A percentile compares a stretch with the other conserved stretches of the same genome.
Evolutionary conservation across 2,888 invertebrate species (phyloP).

Genomic region (Cyclophora punctaria): DNA sequence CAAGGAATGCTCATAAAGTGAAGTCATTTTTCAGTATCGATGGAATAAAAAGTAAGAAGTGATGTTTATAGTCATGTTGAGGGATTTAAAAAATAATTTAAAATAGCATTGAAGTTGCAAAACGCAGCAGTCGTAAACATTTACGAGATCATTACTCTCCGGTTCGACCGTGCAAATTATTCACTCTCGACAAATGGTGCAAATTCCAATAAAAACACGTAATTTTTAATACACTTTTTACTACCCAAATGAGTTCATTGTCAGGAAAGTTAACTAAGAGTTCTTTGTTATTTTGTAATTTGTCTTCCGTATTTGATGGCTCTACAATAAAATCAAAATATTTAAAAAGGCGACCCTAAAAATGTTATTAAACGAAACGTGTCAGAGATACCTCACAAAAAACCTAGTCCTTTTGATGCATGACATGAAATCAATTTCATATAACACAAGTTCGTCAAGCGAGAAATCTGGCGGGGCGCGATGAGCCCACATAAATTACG

Average conservation of each 20-base stretch:
- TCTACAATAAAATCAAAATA: constrained; percentile 29
- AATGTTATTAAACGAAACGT: constrained; percentile 18
- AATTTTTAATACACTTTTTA: too few species aligned
- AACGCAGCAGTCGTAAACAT: constrained; percentile 63
- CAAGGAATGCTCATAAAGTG: constrained; percentile 32
- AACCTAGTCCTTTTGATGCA: constrained; percentile 33
- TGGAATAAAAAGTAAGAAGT: constrained; percentile 40
- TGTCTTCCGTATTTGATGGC: too few species aligned
- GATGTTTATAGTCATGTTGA: constrained; percentile 26
- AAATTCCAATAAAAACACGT: constrained; percentile 17
- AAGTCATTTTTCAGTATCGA: constrained; percentile 48
- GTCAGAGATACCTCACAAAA: constrained; percentile 16
- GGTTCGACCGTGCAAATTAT: constrained; percentile 53
- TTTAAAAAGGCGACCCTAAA: constrained; percentile 21
- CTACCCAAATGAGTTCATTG: too few species aligned
- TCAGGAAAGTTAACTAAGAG: too few species aligned
- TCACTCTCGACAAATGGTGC: constrained; percentile 34
- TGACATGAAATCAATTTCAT: constrained; percentile 54
- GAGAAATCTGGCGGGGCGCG: constrained; percentile 59
- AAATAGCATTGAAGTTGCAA: constrained; percentile 49
- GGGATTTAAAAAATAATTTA: constrained; percentile 54
- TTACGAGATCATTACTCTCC: constrained; percentile 72
- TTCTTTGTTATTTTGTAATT: too few species aligned
- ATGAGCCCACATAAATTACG: constrained; percentile 68
- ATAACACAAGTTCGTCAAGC: constrained; percentile 44